These are phyloP conservation scores for Drosophila pallidifrons DNA, from an alignment of 1,140 invertebrate genomes.

Conservation along the genomic window DNA sequence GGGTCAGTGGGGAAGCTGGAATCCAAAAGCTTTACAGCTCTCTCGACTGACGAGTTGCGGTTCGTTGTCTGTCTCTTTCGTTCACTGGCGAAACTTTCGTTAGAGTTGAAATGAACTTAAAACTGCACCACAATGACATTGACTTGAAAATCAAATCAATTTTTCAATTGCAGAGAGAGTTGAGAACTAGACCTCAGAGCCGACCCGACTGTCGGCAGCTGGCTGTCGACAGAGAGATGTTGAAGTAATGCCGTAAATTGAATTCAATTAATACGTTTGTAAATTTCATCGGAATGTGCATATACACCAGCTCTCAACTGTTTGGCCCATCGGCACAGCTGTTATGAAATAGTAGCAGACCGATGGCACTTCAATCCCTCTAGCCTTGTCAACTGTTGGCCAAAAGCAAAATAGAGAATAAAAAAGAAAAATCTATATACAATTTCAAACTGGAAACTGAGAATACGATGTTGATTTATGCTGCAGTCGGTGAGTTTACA, in stretches of 20 bases:
- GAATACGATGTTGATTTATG: conserved; percentile 16
- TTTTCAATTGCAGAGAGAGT: conserved; percentile 35
- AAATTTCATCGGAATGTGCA: conserved; percentile 52
- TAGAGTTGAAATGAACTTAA: conserved; percentile 8
- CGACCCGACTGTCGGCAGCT: not conserved
- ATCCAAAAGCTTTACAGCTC: not conserved
- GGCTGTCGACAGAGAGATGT: conserved; percentile 18
- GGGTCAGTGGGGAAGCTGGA: not conserved
- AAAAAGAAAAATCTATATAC: not conserved
- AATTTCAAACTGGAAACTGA: not conserved
- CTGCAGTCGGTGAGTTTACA: not conserved
- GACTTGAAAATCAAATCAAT: conserved; percentile 66
- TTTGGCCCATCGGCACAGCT: conserved; percentile 1
- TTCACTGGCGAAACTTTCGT: not conserved
- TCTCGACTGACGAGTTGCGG: conserved; percentile 24
- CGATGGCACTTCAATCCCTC: conserved; percentile 3
- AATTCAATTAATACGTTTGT: conserved; percentile 74
- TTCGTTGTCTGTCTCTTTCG: not conserved
- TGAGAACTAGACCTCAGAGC: conserved; percentile 1
- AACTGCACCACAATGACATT: conserved; percentile 45
- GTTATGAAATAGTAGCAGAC: conserved; percentile 19
- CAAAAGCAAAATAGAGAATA: conserved; percentile 3
- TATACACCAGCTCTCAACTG: conserved; percentile 19
- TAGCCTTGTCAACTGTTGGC: not conserved
- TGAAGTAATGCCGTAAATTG: conserved; percentile 51